phyloP scores from a whole-genome alignment of 2,113 vertebrate species.

The Cnemophilus loriae region DNA sequence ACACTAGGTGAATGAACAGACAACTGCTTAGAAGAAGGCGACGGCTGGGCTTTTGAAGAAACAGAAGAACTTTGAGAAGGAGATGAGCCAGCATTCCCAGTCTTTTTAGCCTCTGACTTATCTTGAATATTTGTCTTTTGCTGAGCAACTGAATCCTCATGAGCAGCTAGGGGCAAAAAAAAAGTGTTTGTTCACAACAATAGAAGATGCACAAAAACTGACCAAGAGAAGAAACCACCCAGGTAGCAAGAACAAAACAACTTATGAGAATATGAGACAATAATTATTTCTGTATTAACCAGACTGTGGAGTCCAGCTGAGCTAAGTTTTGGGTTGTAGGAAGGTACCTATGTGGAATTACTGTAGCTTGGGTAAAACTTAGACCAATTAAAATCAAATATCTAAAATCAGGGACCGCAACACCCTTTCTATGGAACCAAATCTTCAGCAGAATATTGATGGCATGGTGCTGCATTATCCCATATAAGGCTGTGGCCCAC shows the following conservation, averaged over 20 bases:
- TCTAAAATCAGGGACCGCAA: neutral
- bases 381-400: neutral
- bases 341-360: neutral
- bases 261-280: neutral
- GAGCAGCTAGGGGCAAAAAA: constrained; percentile 67
- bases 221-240: neutral
- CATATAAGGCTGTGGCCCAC: neutral
- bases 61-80: constrained; percentile 35
- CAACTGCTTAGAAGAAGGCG: constrained; percentile 23
- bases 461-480: neutral
- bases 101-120: constrained; percentile 36
- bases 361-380: neutral
- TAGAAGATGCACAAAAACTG: neutral
- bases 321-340: neutral
- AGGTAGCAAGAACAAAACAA: neutral
- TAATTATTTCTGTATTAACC: neutral
- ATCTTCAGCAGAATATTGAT: neutral
- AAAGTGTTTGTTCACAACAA: neutral
- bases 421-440: neutral
- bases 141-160: constrained; percentile 47
- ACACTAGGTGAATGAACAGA: neutral
- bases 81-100: constrained; percentile 19
- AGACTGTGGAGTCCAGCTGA: neutral
- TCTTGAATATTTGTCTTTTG: constrained; percentile 60
- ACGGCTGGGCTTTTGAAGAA: constrained; percentile 19